A percentile compares a stretch with the other conserved stretches of the same genome.
Conservation (phyloP, 2,113 vertebrate genomes). For the Bubo scandiacus region DNA sequence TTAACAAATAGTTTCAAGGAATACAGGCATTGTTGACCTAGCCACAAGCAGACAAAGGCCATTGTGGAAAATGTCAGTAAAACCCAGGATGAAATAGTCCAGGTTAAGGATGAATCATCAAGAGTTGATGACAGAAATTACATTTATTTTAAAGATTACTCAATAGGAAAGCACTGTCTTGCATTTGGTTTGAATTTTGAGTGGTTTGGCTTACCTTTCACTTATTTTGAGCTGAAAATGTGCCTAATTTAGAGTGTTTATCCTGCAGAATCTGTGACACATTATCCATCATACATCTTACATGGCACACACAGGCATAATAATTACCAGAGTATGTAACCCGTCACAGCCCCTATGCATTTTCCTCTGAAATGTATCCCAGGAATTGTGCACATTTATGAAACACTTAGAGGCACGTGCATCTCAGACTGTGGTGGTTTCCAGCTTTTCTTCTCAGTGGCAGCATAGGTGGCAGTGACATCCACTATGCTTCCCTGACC, state of each 20-base stretch:
- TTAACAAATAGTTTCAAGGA: not conserved
- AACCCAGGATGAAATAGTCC: not conserved
- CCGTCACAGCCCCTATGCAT: not conserved
- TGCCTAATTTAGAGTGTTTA: not conserved
- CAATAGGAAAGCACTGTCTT: not conserved
- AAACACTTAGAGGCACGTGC: not conserved
- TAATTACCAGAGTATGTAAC: not conserved
- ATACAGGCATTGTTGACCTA: not conserved
- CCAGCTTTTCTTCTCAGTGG: not conserved
- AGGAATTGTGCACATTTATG: not conserved
- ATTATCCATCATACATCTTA: not conserved
- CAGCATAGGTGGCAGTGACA: not conserved
- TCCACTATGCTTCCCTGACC: not conserved
- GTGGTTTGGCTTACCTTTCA: not conserved
- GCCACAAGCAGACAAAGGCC: not conserved
- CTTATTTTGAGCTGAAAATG: not conserved
- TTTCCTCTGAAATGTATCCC: not conserved
- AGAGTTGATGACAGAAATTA: not conserved
- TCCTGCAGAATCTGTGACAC: not conserved
- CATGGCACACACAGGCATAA: not conserved
- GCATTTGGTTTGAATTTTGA: conserved; percentile 7
- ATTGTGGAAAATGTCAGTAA: not conserved
- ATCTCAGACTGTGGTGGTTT: not conserved
- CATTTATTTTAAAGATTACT: not conserved
- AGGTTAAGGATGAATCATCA: conserved; percentile 10